Base-by-base conservation (phyloP, 2,888 invertebrate species). In the Caenorhabditis panamensis region DNA sequence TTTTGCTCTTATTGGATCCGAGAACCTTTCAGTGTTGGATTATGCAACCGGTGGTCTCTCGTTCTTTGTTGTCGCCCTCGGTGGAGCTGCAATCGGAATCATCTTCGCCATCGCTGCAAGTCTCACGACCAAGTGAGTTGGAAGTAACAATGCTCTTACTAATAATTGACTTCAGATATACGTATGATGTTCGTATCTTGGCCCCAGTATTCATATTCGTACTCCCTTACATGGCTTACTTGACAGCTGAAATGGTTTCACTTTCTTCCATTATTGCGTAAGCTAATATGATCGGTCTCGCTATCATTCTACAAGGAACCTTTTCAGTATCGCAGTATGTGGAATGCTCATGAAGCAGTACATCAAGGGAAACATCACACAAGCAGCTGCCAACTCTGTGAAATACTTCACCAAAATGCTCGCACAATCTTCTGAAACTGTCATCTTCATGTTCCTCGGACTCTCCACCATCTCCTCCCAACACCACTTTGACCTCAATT, bases 381-480 rank as follows among this genome's bases (percentile, higher is more conserved):
- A 95, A 92, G 97, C 97, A 91, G 97, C 97, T 0, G 96, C 96
- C 91, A 97, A 97, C 13, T 97, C 98, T 9, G 95, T 97, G 86
- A 98, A 97, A 92, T 98, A 98, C 92, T 96, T 97, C 68, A 95
- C 98, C 94, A 99, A 98, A 93, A 98, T 99, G 97, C 92, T 98
- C 88, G 96, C 97, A 73, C 96, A 96, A 87, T 95, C 96, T 2
- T 96, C 97, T 6, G 99, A 99, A 93, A 98, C 97, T 4, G 96
- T 98, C 91, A 85, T 87, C 41, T 87, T 87, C 68, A 85, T 85
- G 85, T 97, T 98, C 93, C 94, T 99, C 77, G 98, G 98, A 5
- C 96, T 98, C 24, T 96, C 97, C n/a, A 97, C 97, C 0, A 95
- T 92, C 53, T 96, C 96, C 90, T 95, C 95, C 91, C 93, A 93